Conservation (phyloP, 2,888 invertebrate genomes). For the Epinotia brunnichana region DNA sequence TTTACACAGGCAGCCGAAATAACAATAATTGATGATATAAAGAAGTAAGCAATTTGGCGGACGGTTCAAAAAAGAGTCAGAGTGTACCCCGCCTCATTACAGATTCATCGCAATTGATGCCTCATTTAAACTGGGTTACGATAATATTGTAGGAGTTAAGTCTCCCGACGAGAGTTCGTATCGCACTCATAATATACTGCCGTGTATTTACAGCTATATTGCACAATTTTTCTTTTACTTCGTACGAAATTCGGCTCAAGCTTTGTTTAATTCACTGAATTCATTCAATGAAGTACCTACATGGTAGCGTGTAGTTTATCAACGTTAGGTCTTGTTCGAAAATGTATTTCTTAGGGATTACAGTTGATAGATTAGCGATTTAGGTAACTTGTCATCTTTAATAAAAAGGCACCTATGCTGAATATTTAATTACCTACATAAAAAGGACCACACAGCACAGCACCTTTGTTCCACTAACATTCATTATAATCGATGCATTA, state of each 20-base stretch:
- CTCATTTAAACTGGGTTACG: conserved; percentile 43
- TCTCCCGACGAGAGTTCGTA: conserved; percentile 35
- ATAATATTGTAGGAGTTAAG: conserved; percentile 43
- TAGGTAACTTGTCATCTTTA: no score
- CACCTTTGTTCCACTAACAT: no score
- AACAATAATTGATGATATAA: background rate
- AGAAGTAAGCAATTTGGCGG: background rate
- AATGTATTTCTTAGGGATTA: no score
- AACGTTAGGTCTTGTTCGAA: background rate
- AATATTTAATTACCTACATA: no score
- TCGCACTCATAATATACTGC: conserved; percentile 28
- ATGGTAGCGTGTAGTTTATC: background rate
- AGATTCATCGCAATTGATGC: conserved; percentile 43
- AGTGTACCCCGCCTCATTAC: conserved; percentile 38
- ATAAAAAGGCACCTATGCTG: no score
- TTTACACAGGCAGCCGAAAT: background rate
- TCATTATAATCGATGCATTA: background rate
- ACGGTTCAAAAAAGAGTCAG: conserved; percentile 19
- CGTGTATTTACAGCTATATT: conserved; percentile 35
- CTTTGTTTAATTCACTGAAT: conserved; percentile 15
- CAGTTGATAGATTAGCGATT: no score
- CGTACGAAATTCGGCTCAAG: conserved; percentile 4
- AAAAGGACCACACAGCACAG: background rate
- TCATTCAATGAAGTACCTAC: background rate
- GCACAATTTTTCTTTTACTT: conserved; percentile 23